phyloP scores from a whole-genome alignment of 2,113 vertebrate genomes.

The Lichenostomus cassidix region DNA sequence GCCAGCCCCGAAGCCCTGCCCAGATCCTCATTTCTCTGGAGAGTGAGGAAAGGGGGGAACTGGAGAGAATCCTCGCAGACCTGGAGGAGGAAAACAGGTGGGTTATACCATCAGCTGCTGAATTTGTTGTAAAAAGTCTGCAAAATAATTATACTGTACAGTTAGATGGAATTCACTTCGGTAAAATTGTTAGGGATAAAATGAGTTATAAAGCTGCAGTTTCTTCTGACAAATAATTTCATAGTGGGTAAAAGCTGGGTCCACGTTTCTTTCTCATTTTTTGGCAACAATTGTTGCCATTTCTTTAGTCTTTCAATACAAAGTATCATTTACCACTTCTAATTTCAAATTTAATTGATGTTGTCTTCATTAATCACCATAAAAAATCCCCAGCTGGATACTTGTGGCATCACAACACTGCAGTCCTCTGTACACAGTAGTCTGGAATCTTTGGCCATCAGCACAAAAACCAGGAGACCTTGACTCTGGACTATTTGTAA shows the following conservation, averaged over 20 bases:
- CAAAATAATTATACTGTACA: neutral
- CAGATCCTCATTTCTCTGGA: constrained; percentile 99
- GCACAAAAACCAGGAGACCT: neutral
- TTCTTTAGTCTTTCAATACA: neutral
- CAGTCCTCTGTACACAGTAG: neutral
- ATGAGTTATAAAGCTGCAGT: neutral
- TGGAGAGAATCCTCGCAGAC: constrained; percentile 95
- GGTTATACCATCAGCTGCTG: constrained; percentile 6
- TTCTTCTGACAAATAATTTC: neutral
- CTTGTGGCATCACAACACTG: neutral
- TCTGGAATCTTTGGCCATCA: neutral
- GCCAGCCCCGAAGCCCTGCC: constrained; percentile 88
- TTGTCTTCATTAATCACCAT: neutral
- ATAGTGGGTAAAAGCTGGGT: neutral
- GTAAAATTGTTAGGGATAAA: neutral
- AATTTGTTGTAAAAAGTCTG: neutral
- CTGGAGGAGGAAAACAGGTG: constrained; percentile 98
- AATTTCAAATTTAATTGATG: neutral
- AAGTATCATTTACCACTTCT: neutral
- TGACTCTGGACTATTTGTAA: neutral
- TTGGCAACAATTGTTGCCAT: neutral
- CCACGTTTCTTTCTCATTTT: neutral
- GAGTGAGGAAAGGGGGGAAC: constrained; percentile 96
- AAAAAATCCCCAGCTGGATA: fast-evolving
- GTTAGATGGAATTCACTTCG: neutral